Evolutionary conservation across 2,113 vertebrate species (phyloP), one percentile per base, ranked within the genome.

Genomic region (Sylvietta virens): DNA sequence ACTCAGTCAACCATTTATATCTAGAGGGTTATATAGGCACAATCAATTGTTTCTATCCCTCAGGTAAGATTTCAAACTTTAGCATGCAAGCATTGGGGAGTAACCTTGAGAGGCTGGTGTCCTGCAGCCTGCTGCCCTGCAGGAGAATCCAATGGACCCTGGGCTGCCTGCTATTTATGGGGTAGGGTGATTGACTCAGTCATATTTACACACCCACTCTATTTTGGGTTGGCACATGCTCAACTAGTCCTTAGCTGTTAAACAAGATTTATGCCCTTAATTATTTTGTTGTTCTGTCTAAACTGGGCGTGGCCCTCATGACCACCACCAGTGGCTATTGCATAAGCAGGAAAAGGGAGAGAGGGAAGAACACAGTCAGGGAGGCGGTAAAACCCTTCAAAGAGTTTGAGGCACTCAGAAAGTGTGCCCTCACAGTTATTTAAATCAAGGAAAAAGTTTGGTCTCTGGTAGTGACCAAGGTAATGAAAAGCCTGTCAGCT

Each of bases 261-360:
- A 53, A 26, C 39, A 79, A 45, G 20, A 53, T 60, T 67, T 53
- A 40, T 33, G 31, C 47, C 23, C 27, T 86, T 21, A 48, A 48
- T 45, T 80, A 15, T 18, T 42, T 15, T 74, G 35, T 11, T 86
- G 21, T 28, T 73, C 27, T 47, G 27, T 42, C 27, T 30, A 21
- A 54, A 23, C 15, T 4, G 3, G 30, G 31, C 0, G 0, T 35
- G 77, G 15, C 47, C 27, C 10, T n/a, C 31, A 26, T 16, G 54
- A 54, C 22, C 40, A 67, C 13, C 53, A 61, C 5, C 44, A 18
- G 47, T 35, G 31, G 40, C 39, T 86, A 16, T 8, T 66, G 35
- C 67, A 24, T 10, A 33, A 48, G 15, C 13, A 54, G 22, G 35
- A 48, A 24, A 48, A 33, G 6, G 7, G 15, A 8, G 16, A 80